phyloP scores from a whole-genome alignment of 1,140 invertebrate species.

The Cherax quadricarinatus region DNA sequence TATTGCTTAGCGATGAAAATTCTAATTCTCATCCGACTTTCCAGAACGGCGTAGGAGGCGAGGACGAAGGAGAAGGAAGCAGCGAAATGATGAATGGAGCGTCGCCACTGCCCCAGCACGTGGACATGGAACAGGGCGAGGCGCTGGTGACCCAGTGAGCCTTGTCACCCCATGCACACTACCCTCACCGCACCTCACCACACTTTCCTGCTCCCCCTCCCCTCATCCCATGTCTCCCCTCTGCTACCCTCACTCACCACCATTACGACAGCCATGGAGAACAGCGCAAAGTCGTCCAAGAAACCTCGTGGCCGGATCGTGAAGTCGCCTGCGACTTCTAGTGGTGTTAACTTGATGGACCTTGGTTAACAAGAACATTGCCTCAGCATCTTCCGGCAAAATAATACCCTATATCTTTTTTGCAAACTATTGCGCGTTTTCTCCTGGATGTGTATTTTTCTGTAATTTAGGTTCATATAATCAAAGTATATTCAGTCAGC shows the following conservation, averaged over 20 bases:
- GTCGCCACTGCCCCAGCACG: constrained; percentile 27
- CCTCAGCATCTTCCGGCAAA: neutral
- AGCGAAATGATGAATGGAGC: constrained; percentile 47
- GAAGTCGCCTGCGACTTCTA: neutral
- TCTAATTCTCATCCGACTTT: neutral
- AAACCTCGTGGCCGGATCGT: neutral
- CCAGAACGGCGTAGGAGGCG: constrained; percentile 53
- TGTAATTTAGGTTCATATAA: constrained; percentile 36
- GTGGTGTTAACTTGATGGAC: neutral
- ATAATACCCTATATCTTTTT: constrained; percentile 6
- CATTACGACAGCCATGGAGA: neutral
- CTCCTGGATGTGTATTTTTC: constrained; percentile 26
- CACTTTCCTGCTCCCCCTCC: neutral
- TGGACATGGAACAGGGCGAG: constrained; percentile 36
- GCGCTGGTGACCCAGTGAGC: constrained; percentile 35
- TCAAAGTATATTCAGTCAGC: constrained; percentile 43
- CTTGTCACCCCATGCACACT: neutral
- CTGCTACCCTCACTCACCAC: neutral
- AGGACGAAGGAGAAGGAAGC: constrained; percentile 51
- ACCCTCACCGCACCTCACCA: constrained; percentile 15
- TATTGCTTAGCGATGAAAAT: too few species aligned
- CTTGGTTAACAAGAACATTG: constrained; percentile 26
- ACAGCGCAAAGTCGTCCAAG: neutral
- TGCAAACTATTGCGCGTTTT: constrained; percentile 5
- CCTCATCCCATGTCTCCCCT: neutral